phyloP scores from a whole-genome alignment of 1,140 invertebrate genomes.

The Zelostemma sp. region DNA sequence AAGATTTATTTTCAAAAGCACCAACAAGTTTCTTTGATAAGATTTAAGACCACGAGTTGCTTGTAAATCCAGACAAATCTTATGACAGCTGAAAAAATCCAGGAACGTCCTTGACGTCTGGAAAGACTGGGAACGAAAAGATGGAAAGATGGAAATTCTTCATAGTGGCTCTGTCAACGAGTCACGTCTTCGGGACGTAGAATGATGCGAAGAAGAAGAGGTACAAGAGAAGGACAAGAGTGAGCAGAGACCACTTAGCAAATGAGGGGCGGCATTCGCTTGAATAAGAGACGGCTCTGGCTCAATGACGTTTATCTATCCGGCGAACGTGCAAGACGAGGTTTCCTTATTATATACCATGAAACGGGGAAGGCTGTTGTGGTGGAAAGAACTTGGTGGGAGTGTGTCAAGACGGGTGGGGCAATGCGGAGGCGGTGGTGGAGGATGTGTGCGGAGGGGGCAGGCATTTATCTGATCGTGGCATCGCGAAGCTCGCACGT shows the following conservation, averaged over 20 bases:
- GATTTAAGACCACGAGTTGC: no score
- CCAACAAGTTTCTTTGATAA: no score
- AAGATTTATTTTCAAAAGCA: no score
- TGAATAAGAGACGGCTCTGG: constrained; percentile 40
- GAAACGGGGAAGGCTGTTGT: constrained; percentile 47
- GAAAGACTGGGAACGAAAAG: constrained; percentile 10
- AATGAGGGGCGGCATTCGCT: constrained; percentile 38
- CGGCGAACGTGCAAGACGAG: constrained; percentile 35
- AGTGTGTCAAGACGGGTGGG: constrained; percentile 21
- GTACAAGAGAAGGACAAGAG: constrained; percentile 21
- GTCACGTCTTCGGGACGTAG: neutral
- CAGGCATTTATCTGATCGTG: constrained; percentile 59
- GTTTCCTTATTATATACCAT: constrained; percentile 42
- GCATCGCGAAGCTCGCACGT: constrained; percentile 61
- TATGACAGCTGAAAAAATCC: no score
- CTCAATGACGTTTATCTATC: constrained; percentile 46
- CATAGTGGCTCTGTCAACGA: neutral
- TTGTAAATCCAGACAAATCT: no score
- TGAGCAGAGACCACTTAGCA: constrained; percentile 32
- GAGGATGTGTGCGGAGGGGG: constrained; percentile 37
- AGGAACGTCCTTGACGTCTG: neutral
- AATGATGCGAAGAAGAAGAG: constrained; percentile 17
- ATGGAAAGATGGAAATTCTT: neutral
- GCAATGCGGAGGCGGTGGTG: constrained; percentile 31
- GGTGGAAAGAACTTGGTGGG: constrained; percentile 41